phyloP scores from a whole-genome alignment of 2,888 invertebrate genomes.

The Tiliacea aurago region DNA sequence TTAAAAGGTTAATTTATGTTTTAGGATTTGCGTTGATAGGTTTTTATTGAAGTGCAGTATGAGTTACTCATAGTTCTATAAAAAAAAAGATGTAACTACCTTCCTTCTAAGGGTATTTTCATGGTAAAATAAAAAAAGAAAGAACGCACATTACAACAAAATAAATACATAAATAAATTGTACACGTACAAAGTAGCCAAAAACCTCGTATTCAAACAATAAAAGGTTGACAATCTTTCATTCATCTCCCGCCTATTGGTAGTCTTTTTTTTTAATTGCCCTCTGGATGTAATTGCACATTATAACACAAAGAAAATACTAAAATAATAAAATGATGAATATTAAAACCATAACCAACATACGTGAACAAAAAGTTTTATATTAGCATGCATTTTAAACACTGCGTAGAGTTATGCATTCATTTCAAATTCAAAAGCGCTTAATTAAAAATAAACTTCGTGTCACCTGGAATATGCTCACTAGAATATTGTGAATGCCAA shows the following conservation, averaged over 20 bases:
- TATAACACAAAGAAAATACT: neutral
- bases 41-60: neutral
- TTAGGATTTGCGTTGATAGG: neutral
- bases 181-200: no score
- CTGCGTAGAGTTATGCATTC: constrained; percentile 38
- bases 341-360: constrained; percentile 12
- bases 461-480: constrained; percentile 40
- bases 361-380: constrained; percentile 29
- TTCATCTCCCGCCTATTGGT: no score
- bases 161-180: no score
- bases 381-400: constrained; percentile 31
- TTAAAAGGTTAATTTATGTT: neutral
- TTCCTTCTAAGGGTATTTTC: no score
- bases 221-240: no score
- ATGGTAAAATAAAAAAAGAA: no score
- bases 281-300: no score
- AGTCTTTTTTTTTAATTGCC: neutral
- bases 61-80: neutral
- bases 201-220: no score
- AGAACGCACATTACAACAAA: no score
- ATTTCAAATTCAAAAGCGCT: constrained; percentile 52
- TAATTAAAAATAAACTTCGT: constrained; percentile 52
- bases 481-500: constrained; percentile 29
- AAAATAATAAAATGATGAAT: neutral
- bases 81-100: neutral